Base-by-base conservation (phyloP, 2,888 invertebrate species). In the Tenodera sinensis region DNA sequence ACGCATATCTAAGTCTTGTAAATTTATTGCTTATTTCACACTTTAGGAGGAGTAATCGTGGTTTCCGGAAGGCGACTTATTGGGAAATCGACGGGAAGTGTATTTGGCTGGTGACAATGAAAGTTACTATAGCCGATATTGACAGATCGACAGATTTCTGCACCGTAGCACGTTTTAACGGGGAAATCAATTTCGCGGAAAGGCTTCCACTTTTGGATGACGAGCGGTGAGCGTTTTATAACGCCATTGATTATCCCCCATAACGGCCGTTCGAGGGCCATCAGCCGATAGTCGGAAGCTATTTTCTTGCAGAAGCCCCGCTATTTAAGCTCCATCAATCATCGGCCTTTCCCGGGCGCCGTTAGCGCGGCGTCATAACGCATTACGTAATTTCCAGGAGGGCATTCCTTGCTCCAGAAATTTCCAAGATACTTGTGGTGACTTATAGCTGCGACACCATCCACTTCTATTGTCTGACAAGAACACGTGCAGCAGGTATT, bases 271-370 rank as follows among this genome's bases (percentile, higher is more conserved):
- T 71, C 42, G n/a, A 85, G 84, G 54, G 84, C 84, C 42, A 34
- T 34, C 84, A 30, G n/a, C 6, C 42, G 84, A 34, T 84, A 42
- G 25, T 47, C 85, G 47, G 85, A 85, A 47, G 85, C 15, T 28
- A 81, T 82, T 87, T 82, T 82, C 81, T 25, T 28, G 25, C 30
- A 30, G 30, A 82, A 28, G 87, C 87, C 71, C 30, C 28, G 25
- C 87, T 87, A 83, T 83, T 87, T 87, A 87, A 83, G 87, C 83
- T 27, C 87, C 87, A 87, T 87, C 87, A 87, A 87, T 87, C 87
- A 87, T 83, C 83, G 87, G 83, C 8, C 15, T 28, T 30, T 12
- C 71, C 34, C 84, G 28, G 28, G 82, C 82, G 25, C 87, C 81
- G 42, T 81, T 28, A 83, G 34, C 54, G 82, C 30, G 27, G 34